Conservation (phyloP, 2,113 vertebrate species). For the Chaetura pelagica region DNA sequence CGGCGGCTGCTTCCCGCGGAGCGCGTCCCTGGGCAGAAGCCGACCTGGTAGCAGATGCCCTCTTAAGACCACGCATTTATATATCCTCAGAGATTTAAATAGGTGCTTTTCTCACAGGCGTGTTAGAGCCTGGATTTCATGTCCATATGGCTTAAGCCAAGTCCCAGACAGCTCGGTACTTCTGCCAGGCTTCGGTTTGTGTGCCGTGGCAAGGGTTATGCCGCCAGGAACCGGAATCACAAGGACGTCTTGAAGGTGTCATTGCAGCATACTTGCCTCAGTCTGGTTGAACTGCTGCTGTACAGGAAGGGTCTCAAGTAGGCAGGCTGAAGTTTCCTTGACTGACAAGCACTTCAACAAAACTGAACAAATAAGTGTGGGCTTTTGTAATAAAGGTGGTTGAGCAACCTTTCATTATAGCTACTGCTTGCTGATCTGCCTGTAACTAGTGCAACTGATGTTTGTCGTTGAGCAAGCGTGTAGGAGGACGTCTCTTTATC, state of each 20-base stretch:
- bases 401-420: neutral
- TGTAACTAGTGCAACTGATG: neutral
- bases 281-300: neutral
- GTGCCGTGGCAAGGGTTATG: neutral
- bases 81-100: too few relatives aligned
- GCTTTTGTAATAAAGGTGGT: neutral
- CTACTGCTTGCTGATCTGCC: neutral
- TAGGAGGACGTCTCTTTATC: neutral
- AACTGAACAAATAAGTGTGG: neutral
- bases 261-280: neutral
- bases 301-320: fast-evolving
- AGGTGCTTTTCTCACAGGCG: neutral
- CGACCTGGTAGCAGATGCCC: fast-evolving
- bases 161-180: fast-evolving
- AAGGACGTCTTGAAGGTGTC: neutral
- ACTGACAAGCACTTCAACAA: neutral
- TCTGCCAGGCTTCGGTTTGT: too few relatives aligned
- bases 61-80: fast-evolving
- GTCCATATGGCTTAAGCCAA: neutral
- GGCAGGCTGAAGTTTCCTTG: neutral
- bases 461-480: slow-evolving; percentile 26
- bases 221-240: neutral
- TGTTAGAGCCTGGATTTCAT: fast-evolving
- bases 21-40: fast-evolving
- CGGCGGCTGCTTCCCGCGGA: too few relatives aligned